These are phyloP conservation scores for Sinosuthora webbiana DNA, from an alignment of 2,113 vertebrate species.

Conservation along the genomic window DNA sequence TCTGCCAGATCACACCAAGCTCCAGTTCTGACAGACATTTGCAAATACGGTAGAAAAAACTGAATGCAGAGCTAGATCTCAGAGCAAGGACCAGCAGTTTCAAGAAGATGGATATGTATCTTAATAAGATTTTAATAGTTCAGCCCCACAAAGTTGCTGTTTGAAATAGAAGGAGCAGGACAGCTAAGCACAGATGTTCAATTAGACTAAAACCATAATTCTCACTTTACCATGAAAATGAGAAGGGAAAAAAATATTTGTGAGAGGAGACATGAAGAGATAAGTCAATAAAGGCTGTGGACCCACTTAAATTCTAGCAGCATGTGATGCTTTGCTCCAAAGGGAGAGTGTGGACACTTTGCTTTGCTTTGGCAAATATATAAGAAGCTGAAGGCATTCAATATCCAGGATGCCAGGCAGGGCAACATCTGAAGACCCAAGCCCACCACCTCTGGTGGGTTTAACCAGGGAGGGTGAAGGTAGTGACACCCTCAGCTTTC, in stretches of 20 bases:
- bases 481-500: background rate
- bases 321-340: background rate
- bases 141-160: background rate
- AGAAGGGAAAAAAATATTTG: background rate
- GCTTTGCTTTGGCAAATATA: background rate
- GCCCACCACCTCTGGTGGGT: background rate
- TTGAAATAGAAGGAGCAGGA: background rate
- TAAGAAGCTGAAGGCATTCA: background rate
- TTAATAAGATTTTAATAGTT: background rate
- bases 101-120: background rate
- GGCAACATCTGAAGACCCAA: background rate
- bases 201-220: background rate
- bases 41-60: background rate
- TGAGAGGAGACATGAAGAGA: background rate
- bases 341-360: accelerated
- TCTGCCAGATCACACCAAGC: background rate
- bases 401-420: accelerated
- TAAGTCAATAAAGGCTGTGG: background rate
- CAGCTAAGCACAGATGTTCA: background rate
- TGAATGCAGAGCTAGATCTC: background rate
- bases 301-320: background rate
- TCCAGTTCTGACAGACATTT: background rate
- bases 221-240: background rate
- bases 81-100: background rate
- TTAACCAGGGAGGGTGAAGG: background rate